phyloP scores from a whole-genome alignment of 2,113 vertebrate genomes.

The Phasianus colchicus region DNA sequence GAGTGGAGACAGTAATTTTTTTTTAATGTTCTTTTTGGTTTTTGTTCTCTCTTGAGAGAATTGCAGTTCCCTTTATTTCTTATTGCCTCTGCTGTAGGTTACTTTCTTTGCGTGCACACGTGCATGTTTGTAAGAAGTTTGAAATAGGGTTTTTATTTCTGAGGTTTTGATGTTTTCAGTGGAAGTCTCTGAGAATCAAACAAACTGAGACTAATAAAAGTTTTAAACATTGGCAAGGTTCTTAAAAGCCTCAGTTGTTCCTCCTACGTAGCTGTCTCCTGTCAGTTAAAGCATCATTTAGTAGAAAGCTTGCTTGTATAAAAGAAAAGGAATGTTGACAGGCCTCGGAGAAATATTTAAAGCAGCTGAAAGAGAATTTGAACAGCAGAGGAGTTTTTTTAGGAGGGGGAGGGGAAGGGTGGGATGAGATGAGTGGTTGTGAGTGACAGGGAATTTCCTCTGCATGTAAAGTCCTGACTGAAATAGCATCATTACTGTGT shows the following conservation, averaged over 20 bases:
- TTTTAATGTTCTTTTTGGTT: background rate
- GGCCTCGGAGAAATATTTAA: constrained; percentile 26
- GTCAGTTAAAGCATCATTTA: background rate
- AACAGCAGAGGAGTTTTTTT: constrained; percentile 12
- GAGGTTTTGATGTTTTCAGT: background rate
- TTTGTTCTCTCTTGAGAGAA: background rate
- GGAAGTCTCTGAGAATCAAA: constrained; percentile 6
- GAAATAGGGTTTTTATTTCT: background rate
- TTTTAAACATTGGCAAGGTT: background rate
- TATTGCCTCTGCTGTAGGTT: background rate
- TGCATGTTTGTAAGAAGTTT: background rate
- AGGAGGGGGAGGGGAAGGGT: constrained; percentile 5
- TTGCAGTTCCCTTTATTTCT: background rate
- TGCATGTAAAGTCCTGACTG: constrained; percentile 52
- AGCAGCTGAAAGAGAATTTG: constrained; percentile 9
- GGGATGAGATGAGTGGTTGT: background rate
- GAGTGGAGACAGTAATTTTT: constrained; percentile 13
- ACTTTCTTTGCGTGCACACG: background rate
- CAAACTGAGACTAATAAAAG: constrained; percentile 43
- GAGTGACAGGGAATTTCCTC: constrained; percentile 27
- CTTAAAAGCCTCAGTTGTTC: background rate
- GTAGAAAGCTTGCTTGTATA: constrained; percentile 17
- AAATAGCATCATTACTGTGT: background rate
- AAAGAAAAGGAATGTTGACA: background rate
- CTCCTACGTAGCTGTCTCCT: background rate